These are phyloP conservation scores for Tamias sibiricus DNA, from an alignment of 2,113 vertebrate species.

Conservation along the genomic window DNA sequence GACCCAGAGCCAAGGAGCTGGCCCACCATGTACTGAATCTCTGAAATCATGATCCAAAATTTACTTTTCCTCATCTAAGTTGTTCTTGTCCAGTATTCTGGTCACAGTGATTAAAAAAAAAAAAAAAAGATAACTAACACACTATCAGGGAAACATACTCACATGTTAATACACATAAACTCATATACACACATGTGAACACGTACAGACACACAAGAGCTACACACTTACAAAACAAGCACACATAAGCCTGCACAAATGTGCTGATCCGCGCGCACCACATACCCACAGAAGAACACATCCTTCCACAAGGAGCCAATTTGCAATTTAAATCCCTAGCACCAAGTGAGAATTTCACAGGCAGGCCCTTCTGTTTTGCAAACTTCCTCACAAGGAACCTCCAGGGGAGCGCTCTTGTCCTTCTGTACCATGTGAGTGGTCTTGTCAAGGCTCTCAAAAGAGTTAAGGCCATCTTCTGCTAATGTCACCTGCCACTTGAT, in stretches of 20 bases:
- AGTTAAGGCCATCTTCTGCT: constrained; percentile 30
- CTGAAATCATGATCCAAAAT: no score
- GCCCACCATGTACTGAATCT: no score
- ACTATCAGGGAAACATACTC: neutral
- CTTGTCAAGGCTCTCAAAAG: neutral
- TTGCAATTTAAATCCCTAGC: neutral
- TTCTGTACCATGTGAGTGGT: neutral
- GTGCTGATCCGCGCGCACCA: no score
- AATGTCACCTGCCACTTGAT: constrained; percentile 47
- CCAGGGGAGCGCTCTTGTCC: neutral
- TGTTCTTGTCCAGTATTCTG: no score
- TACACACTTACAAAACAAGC: neutral
- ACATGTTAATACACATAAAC: neutral
- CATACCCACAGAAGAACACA: neutral
- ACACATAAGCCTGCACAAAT: neutral
- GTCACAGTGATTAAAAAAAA: no score
- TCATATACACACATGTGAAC: neutral
- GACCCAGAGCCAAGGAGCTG: no score
- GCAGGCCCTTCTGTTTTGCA: neutral
- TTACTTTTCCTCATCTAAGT: no score
- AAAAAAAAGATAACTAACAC: no score
- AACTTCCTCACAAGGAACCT: neutral
- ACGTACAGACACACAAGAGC: neutral
- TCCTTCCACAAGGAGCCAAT: neutral
- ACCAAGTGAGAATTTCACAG: neutral